phyloP scores from a whole-genome alignment of 2,113 vertebrate genomes.

The Sylvicapra grimmia region DNA sequence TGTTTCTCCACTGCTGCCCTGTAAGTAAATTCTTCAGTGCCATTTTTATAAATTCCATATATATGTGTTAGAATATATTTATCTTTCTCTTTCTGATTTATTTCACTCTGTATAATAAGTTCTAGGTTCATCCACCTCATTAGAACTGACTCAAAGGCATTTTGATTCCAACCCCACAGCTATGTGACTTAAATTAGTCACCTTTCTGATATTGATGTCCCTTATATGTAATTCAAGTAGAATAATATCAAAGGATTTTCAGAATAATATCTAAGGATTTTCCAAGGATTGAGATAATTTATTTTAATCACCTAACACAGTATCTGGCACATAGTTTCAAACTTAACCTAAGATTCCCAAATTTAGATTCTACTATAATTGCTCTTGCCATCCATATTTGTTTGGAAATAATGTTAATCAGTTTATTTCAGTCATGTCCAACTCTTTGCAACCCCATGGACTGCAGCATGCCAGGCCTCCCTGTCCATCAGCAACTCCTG shows the following conservation, averaged over 20 bases:
- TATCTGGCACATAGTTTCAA: not conserved
- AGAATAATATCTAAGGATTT: not conserved
- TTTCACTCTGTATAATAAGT: not conserved
- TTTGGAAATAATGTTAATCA: not conserved
- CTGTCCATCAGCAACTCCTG: no score
- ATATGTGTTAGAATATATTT: not conserved
- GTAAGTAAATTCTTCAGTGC: not conserved
- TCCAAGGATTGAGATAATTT: not conserved
- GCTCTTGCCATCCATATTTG: not conserved
- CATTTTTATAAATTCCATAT: not conserved
- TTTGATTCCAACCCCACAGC: not conserved
- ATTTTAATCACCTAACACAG: not conserved
- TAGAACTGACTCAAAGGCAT: not conserved
- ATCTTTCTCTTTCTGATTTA: not conserved
- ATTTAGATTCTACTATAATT: not conserved
- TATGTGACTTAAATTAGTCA: not conserved
- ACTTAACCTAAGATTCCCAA: not conserved
- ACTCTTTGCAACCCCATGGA: no score
- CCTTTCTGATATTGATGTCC: not conserved
- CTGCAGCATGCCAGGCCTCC: accelerated
- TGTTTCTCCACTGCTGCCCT: not conserved
- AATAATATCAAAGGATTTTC: not conserved
- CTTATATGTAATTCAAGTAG: not conserved
- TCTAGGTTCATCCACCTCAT: not conserved
- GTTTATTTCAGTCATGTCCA: not conserved